A percentile compares a stretch with the other conserved stretches of the same genome.
phyloP scores from a whole-genome alignment of 2,113 vertebrate species.

The Sturnira hondurensis region DNA sequence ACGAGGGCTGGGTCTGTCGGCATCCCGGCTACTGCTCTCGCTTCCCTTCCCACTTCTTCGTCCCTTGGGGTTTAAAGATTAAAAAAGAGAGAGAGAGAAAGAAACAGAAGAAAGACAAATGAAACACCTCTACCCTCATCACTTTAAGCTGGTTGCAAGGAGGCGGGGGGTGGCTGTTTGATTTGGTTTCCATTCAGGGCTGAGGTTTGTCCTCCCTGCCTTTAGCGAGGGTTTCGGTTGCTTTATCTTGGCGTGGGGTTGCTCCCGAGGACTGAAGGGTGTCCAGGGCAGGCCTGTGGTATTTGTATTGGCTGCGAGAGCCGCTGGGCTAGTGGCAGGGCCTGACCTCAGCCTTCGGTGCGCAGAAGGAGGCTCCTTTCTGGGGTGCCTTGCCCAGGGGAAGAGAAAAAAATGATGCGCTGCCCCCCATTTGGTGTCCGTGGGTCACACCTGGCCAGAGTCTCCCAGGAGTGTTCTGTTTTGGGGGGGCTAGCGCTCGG shows the following conservation, averaged over 20 bases:
- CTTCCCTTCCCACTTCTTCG: background rate
- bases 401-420: background rate
- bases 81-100: too few relatives aligned
- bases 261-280: conserved; percentile 38
- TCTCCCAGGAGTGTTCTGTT: background rate
- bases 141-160: background rate
- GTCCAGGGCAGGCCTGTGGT: conserved; percentile 60
- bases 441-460: background rate
- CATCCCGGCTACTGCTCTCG: fast-evolving
- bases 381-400: background rate
- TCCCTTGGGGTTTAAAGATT: background rate
- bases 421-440: background rate
- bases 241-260: conserved; percentile 59
- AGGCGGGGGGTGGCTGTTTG: background rate
- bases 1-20: fast-evolving
- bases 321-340: conserved; percentile 31
- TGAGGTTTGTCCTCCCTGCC: conserved; percentile 69
- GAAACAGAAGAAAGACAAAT: background rate
- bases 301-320: conserved; percentile 69
- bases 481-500: background rate
- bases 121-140: conserved; percentile 44
- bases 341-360: conserved; percentile 12
- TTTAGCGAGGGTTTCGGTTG: conserved; percentile 32
- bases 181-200: conserved; percentile 62
- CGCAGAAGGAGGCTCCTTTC: conserved; percentile 49